A percentile compares a stretch with the other conserved stretches of the same genome.
These are phyloP conservation scores for Rhabdophis nuchalis DNA, from an alignment of 2,797 vertebrate genomes.

Conservation along the genomic window DNA sequence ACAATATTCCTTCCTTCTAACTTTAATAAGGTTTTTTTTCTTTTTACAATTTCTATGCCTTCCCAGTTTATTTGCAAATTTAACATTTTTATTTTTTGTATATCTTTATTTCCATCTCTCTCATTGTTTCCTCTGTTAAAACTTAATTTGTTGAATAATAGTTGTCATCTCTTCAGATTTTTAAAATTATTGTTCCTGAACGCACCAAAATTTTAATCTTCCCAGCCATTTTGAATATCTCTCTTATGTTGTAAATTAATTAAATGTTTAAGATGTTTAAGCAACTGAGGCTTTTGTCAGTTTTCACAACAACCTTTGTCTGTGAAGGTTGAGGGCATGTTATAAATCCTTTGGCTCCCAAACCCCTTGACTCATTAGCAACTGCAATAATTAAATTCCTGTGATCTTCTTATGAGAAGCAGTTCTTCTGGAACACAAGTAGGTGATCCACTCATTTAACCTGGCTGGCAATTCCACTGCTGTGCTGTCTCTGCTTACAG, in stretches of 20 bases:
- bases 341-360: background rate
- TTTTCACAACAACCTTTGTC: background rate
- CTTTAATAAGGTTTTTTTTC: background rate
- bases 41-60: background rate
- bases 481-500: background rate
- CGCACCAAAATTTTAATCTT: background rate
- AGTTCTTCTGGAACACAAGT: background rate
- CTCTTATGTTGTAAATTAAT: background rate
- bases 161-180: background rate
- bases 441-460: background rate
- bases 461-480: background rate
- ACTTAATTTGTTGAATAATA: background rate
- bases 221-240: background rate
- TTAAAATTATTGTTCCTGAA: background rate
- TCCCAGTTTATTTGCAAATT: background rate
- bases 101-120: background rate
- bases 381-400: background rate
- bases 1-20: background rate
- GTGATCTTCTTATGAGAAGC: background rate
- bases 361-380: background rate
- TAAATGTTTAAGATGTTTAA: background rate
- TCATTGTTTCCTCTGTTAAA: background rate
- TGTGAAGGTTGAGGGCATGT: background rate
- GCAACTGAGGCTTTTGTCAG: background rate
- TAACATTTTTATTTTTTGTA: background rate